Evolutionary conservation across 2,113 vertebrate genomes (phyloP), one percentile per base, ranked within the genome.

Genomic region (Vulpes lagopus): DNA sequence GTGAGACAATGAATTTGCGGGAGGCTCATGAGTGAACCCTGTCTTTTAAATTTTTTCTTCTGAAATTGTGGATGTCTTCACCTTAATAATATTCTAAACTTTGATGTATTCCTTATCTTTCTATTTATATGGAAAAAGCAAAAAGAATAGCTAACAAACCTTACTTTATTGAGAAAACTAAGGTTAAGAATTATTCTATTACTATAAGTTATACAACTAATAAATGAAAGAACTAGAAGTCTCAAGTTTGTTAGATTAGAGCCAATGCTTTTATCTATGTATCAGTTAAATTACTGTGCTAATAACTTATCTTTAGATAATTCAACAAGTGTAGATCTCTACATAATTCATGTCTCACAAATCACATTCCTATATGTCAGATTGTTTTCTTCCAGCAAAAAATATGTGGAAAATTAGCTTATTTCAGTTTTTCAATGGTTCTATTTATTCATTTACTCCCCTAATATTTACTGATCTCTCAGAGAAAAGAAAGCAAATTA

Each of bases 361-460:
- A 74, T 79, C 0, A 7, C 2, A 89, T 90, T 94, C 23, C 84
- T 89, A 60, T 30, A 19, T 76, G 10, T 78, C 8, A 78, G 15
- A 0, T 95, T 65, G 15, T 69, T 76, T 80, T 78, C 38, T 76
- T 71, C 17, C n/a, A 93, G 89, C 4, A 78, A 94, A 89, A 86
- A 57, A 30, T 82, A 55, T 32, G 94, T 71, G 5, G 17, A 71
- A 92, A 62, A 49, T 83, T 86, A 55, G 8, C 59, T 95, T 76
- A 57, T 69, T 93, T 93, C 65, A 62, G 0, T 62, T 93, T 79
- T 89, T 86, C 19, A 91, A 2, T 86, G 51, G 43, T 67, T 67
- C 2, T 30, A 53, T 80, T 92, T 83, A 64, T 88, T 96, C 17
- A 74, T 55, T 78, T 97, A 90, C 23, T 73, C 32, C 79, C 35